phyloP scores from a whole-genome alignment of 2,888 invertebrate species.

The Agriotes lineatus region DNA sequence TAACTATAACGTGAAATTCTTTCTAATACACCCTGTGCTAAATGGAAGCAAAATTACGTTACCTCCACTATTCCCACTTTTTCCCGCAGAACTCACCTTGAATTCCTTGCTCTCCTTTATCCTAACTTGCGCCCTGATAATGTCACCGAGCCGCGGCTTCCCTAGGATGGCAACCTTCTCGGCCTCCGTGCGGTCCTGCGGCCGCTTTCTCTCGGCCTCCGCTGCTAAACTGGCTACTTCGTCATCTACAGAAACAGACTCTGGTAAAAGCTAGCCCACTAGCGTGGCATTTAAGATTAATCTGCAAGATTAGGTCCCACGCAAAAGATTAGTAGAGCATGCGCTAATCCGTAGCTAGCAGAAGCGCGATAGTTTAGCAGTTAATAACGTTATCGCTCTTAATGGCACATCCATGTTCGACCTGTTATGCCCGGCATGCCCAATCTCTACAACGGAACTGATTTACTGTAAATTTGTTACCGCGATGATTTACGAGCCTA shows the following conservation, averaged over 20 bases:
- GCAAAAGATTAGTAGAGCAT: conserved; percentile 26
- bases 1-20: no score
- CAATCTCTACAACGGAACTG: neutral
- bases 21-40: no score
- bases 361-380: conserved; percentile 3
- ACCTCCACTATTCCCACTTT: neutral
- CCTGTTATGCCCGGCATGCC: neutral
- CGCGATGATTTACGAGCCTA: no score
- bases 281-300: neutral
- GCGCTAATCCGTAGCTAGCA: conserved; percentile 27
- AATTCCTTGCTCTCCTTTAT: conserved; percentile 99
- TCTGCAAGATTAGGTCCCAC: conserved; percentile 19
- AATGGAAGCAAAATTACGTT: no score
- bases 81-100: conserved; percentile 78
- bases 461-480: neutral
- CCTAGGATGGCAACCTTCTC: conserved; percentile 92
- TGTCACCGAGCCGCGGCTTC: conserved; percentile 91
- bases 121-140: conserved; percentile 86
- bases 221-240: conserved; percentile 74
- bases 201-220: conserved; percentile 74
- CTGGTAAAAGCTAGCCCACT: neutral
- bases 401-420: neutral
- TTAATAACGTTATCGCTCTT: neutral
- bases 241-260: conserved; percentile 60
- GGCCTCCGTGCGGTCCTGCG: conserved; percentile 80